A percentile compares a stretch with the other conserved stretches of the same genome.
These are phyloP conservation scores for Tenthredo mesomela DNA, from an alignment of 2,888 invertebrate genomes.

Conservation along the genomic window DNA sequence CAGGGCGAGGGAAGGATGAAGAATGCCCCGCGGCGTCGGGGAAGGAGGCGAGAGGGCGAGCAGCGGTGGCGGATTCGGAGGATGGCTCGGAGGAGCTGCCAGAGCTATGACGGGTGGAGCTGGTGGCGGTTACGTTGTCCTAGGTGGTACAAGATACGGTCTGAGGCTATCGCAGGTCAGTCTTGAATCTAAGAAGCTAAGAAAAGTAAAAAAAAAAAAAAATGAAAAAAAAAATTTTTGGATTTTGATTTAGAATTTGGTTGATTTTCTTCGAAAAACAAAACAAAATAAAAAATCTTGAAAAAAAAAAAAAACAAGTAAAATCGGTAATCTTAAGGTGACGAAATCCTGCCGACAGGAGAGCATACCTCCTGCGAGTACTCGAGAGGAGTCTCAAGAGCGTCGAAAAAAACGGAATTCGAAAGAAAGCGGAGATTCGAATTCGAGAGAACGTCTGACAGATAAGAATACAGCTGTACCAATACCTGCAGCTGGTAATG, in stretches of 20 bases:
- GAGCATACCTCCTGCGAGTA: constrained; percentile 66
- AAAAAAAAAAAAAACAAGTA: constrained; percentile 26
- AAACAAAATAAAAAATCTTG: not conserved
- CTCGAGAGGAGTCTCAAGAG: constrained; percentile 64
- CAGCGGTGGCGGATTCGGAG: constrained; percentile 64
- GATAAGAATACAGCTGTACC: constrained; percentile 61
- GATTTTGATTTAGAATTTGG: not conserved
- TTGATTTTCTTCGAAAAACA: not conserved
- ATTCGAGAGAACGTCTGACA: constrained; percentile 69
- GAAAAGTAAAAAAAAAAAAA: not conserved
- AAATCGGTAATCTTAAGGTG: constrained; percentile 35
- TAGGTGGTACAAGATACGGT: constrained; percentile 87
- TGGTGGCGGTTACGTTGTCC: constrained; percentile 81
- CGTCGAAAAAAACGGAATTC: constrained; percentile 64
- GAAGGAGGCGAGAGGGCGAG: constrained; percentile 67
- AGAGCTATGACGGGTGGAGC: constrained; percentile 69
- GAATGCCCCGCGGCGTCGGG: constrained; percentile 75
- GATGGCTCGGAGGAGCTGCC: constrained; percentile 73
- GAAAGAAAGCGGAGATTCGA: constrained; percentile 61
- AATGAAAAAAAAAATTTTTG: not conserved
- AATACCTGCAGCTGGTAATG: constrained; percentile 39
- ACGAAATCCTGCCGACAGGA: constrained; percentile 64
- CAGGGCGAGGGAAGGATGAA: constrained; percentile 74
- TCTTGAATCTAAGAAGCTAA: not conserved
- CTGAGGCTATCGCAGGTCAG: constrained; percentile 80